These are phyloP conservation scores for Etia nguti DNA, from an alignment of 2,113 vertebrate genomes.

Conservation along the genomic window DNA sequence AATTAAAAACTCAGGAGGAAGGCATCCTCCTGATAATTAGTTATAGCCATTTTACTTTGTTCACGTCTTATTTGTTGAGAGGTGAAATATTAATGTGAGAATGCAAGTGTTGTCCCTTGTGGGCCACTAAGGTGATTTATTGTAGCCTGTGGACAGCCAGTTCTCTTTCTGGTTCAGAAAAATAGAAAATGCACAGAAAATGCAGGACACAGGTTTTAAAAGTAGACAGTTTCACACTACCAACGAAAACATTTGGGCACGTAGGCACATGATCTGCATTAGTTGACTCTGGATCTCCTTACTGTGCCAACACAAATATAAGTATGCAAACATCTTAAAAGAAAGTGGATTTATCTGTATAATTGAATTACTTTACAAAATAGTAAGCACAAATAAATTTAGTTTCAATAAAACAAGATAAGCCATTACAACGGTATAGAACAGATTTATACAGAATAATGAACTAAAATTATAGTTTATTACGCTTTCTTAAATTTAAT, in stretches of 20 bases:
- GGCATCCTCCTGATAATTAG: neutral
- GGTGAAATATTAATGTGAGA: conserved; percentile 37
- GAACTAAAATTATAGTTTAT: neutral
- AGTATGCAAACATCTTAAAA: neutral
- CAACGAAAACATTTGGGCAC: neutral
- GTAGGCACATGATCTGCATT: neutral
- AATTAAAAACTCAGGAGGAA: conserved; percentile 13
- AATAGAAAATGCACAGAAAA: neutral
- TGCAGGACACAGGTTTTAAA: neutral
- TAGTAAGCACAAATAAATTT: neutral
- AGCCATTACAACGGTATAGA: neutral
- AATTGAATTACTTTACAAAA: neutral
- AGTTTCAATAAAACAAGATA: neutral
- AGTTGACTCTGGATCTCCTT: neutral
- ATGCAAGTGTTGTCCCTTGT: conserved; percentile 18
- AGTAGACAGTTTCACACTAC: neutral
- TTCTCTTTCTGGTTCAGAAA: neutral
- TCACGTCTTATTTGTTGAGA: conserved; percentile 36
- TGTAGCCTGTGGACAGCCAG: neutral
- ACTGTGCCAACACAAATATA: neutral
- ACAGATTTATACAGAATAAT: neutral
- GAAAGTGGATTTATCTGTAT: neutral
- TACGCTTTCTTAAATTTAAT: neutral
- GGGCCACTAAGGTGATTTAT: conserved; percentile 39
- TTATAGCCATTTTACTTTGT: conserved; percentile 24